phyloP scores from a whole-genome alignment of 2,113 vertebrate genomes.

The Anoura caudifer region DNA sequence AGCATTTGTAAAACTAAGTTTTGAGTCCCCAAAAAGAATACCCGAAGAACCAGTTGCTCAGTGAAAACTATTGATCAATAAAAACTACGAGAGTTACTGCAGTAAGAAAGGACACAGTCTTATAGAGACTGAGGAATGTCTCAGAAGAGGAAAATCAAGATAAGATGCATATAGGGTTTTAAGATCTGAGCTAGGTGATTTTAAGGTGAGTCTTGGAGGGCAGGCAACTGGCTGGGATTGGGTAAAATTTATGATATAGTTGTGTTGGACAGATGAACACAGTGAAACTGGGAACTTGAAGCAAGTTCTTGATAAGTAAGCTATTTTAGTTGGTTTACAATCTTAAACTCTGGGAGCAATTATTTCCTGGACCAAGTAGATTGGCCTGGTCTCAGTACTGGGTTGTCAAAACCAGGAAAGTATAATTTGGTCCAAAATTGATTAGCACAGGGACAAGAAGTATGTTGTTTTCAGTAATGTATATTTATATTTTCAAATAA shows the following conservation, averaged over 20 bases:
- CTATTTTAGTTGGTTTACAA: neutral
- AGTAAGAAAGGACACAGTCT: neutral
- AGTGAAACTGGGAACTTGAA: neutral
- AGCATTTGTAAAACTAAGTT: neutral
- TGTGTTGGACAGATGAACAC: neutral
- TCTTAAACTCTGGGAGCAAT: neutral
- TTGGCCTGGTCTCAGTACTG: neutral
- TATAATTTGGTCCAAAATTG: neutral
- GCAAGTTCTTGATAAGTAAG: neutral
- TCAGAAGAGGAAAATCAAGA: neutral
- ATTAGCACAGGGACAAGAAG: neutral
- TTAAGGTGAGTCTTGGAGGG: neutral
- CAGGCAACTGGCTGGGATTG: neutral
- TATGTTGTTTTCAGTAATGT: neutral
- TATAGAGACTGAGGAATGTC: neutral
- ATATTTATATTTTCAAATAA: neutral
- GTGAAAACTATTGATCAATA: neutral
- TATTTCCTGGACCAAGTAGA: neutral
- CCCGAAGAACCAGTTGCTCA: neutral
- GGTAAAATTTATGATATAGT: neutral
- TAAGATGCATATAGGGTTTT: neutral
- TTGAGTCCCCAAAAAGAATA: neutral
- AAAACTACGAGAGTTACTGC: neutral
- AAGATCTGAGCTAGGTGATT: neutral
- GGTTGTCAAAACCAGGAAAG: neutral